phyloP scores from a whole-genome alignment of 2,888 invertebrate species.

The Ptilodon capucinus region DNA sequence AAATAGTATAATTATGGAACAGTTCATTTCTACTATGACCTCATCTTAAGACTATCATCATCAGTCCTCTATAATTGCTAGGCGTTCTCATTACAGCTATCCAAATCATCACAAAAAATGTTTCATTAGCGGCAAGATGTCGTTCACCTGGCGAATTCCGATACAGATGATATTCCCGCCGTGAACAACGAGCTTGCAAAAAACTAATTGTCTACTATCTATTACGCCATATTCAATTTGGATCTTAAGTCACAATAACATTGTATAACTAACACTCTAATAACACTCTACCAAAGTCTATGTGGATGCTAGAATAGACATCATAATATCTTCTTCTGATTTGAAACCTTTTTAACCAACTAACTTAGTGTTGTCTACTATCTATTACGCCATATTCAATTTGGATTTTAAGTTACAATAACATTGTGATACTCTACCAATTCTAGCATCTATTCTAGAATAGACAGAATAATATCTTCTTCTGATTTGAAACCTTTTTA shows the following conservation, averaged over 20 bases:
- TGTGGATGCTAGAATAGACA: too few species aligned
- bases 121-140: neutral
- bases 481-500: too few species aligned
- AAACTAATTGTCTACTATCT: neutral
- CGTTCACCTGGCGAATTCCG: neutral
- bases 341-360: too few species aligned
- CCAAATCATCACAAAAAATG: neutral
- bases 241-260: neutral
- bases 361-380: neutral
- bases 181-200: neutral
- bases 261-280: too few species aligned
- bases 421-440: neutral
- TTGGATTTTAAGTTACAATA: neutral
- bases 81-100: too few species aligned
- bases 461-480: neutral
- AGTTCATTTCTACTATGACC: too few species aligned
- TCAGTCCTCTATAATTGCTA: too few species aligned
- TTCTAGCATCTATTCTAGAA: too few species aligned
- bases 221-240: neutral
- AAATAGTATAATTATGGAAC: too few species aligned
- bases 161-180: neutral
- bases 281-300: neutral
- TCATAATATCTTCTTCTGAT: too few species aligned
- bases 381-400: neutral
- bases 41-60: too few species aligned